These are phyloP conservation scores for Rotaria socialis DNA, from an alignment of 2,888 invertebrate species.

Conservation along the genomic window DNA sequence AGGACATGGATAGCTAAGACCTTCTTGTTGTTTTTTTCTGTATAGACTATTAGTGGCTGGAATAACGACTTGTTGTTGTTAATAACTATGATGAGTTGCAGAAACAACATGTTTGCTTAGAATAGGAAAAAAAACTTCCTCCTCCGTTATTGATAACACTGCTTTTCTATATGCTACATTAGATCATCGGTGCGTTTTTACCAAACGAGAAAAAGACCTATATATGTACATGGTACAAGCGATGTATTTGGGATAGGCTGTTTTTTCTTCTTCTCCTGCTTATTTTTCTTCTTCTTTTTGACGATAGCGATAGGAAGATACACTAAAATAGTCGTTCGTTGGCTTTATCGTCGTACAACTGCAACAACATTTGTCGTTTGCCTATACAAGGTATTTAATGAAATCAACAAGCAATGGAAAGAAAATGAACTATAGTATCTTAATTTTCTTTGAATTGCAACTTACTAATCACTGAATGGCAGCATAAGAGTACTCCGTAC, in stretches of 20 bases:
- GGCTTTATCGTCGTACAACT: not conserved
- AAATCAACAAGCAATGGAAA: not conserved
- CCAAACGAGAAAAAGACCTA: constrained; percentile 20
- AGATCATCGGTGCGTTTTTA: not conserved
- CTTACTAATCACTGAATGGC: too few relatives aligned
- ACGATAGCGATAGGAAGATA: not conserved
- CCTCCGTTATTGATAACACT: not conserved
- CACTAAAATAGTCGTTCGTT: not conserved
- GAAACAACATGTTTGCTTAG: constrained; percentile 9
- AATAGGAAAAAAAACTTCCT: not conserved
- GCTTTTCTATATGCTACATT: not conserved
- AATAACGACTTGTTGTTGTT: not conserved
- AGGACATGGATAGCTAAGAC: not conserved
- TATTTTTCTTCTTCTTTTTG: not conserved
- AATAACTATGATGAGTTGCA: not conserved
- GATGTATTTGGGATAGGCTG: not conserved
- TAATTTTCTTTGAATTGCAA: not conserved
- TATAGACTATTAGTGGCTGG: not conserved
- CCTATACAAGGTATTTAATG: constrained; percentile 14
- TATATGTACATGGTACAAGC: not conserved
- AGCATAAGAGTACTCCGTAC: too few relatives aligned
- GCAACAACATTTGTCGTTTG: not conserved
- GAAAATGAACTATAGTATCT: not conserved
- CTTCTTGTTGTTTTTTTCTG: not conserved
- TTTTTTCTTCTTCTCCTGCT: not conserved